These are phyloP conservation scores for Aporophyla lueneburgensis DNA, from an alignment of 2,888 invertebrate species.

Conservation along the genomic window DNA sequence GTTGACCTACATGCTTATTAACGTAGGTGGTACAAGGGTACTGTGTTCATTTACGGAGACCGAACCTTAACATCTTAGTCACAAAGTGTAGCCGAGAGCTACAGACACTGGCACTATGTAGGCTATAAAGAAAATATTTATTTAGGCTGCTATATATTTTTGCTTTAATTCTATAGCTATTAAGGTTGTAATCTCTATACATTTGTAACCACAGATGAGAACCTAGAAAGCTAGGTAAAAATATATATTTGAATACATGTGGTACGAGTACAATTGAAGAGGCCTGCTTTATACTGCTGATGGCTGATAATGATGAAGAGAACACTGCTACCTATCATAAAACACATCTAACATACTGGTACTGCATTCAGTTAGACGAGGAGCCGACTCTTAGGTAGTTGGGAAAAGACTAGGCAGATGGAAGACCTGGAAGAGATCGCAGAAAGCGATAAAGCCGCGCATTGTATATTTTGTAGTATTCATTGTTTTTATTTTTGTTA, in stretches of 20 bases:
- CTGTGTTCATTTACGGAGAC: slow-evolving; percentile 45
- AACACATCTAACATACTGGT: too few relatives aligned
- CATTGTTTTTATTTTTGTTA: too few relatives aligned
- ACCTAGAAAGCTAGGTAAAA: background rate
- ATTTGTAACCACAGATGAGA: background rate
- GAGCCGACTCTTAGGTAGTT: too few relatives aligned
- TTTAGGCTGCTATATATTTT: background rate
- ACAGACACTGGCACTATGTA: slow-evolving; percentile 16
- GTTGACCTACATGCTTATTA: slow-evolving; percentile 35
- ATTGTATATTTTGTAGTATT: too few relatives aligned
- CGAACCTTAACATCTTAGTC: slow-evolving; percentile 31
- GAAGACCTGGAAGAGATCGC: too few relatives aligned
- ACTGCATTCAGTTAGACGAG: too few relatives aligned
- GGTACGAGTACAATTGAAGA: background rate
- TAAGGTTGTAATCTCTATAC: background rate
- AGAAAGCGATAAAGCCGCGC: too few relatives aligned
- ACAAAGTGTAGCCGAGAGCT: slow-evolving; percentile 40
- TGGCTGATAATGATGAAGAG: background rate
- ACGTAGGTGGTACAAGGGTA: slow-evolving; percentile 9
- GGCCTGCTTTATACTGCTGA: background rate
- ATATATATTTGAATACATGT: background rate
- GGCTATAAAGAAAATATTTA: slow-evolving; percentile 23
- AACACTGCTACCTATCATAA: too few relatives aligned
- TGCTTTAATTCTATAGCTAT: background rate
- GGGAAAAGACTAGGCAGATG: too few relatives aligned